phyloP scores from a whole-genome alignment of 2,797 vertebrate genomes.

The Ptychobarbus kaznakovi region DNA sequence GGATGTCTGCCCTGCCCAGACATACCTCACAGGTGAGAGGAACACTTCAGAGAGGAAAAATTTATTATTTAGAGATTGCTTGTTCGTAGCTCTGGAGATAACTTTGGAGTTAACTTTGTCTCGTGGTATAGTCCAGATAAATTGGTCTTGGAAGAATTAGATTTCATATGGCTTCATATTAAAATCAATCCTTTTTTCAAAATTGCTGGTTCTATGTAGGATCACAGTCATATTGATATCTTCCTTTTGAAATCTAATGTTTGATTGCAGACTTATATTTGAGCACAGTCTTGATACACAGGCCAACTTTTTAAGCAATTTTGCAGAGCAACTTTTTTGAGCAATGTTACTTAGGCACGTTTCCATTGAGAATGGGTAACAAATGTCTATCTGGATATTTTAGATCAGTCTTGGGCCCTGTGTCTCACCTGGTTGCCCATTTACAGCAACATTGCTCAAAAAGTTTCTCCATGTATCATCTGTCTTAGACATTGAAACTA shows the following conservation, averaged over 20 bases:
- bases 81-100: background rate
- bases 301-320: too few species aligned
- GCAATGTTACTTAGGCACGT: too few species aligned
- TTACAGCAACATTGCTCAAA: too few species aligned
- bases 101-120: background rate
- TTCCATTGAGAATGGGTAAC: too few species aligned
- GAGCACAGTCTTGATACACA: background rate
- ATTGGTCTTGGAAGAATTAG: background rate
- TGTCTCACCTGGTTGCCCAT: too few species aligned
- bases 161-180: background rate
- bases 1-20: slow-evolving; percentile 71
- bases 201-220: background rate
- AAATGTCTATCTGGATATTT: too few species aligned
- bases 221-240: background rate
- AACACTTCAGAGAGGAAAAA: background rate
- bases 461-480: too few species aligned
- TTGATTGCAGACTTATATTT: background rate
- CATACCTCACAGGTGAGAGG: slow-evolving; percentile 74
- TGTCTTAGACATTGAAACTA: background rate
- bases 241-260: background rate
- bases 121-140: background rate
- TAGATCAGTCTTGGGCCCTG: too few species aligned
- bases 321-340: too few species aligned
- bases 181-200: background rate
- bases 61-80: background rate